Percentiles rank a stretch among this genome's conserved stretches.
These are phyloP conservation scores for Agonopterix heracliana DNA, from an alignment of 2,888 invertebrate species.

Conservation along the genomic window DNA sequence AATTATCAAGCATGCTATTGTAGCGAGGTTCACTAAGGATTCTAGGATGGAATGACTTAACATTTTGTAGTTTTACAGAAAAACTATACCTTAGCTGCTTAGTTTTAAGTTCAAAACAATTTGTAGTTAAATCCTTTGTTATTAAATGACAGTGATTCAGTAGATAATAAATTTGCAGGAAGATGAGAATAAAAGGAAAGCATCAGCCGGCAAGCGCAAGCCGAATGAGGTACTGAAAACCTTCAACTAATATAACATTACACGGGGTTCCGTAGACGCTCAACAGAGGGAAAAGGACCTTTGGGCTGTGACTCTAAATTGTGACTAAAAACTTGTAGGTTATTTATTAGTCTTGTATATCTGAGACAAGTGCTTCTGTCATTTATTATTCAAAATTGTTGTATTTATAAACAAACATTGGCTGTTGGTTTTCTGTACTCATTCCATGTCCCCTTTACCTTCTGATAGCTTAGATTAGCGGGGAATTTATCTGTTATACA, in stretches of 20 bases:
- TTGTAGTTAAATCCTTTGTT: neutral
- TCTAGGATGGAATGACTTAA: too few species aligned
- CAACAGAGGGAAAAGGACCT: slow-evolving; percentile 60
- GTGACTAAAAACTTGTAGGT: too few species aligned
- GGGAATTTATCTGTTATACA: too few species aligned
- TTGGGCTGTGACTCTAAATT: too few species aligned
- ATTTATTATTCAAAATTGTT: neutral
- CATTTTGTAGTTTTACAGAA: too few species aligned
- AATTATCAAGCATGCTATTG: too few species aligned
- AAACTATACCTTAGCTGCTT: too few species aligned
- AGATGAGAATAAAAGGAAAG: slow-evolving; percentile 73
- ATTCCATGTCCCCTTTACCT: slow-evolving; percentile 63
- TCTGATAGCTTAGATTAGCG: slow-evolving; percentile 39
- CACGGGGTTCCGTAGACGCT: slow-evolving; percentile 27
- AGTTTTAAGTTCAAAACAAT: neutral
- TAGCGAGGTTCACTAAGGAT: too few species aligned
- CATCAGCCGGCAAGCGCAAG: slow-evolving; percentile 68
- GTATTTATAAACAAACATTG: slow-evolving; percentile 35
- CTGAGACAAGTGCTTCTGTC: too few species aligned
- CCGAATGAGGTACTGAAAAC: slow-evolving; percentile 76
- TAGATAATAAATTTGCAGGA: slow-evolving; percentile 70
- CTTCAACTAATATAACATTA: slow-evolving; percentile 58
- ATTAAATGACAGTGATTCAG: slow-evolving; percentile 32
- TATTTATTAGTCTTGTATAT: too few species aligned
- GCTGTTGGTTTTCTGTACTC: slow-evolving; percentile 73